phyloP scores from a whole-genome alignment of 1,140 invertebrate species.

The Adoxophyes honmai region DNA sequence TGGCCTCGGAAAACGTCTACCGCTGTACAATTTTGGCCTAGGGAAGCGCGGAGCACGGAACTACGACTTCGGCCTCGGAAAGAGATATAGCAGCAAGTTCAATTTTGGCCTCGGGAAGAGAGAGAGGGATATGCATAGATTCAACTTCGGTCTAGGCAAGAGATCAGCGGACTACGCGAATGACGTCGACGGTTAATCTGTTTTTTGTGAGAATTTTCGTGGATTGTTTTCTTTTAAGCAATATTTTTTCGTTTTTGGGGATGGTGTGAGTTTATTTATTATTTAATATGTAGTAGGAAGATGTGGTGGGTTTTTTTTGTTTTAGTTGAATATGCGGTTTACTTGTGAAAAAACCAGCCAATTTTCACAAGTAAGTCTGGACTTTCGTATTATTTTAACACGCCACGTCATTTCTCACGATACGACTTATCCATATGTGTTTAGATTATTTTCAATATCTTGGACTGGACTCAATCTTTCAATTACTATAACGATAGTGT shows the following conservation, averaged over 20 bases:
- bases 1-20: constrained; percentile 61
- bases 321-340: constrained; percentile 19
- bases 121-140: constrained; percentile 58
- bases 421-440: constrained; percentile 27
- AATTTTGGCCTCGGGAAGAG: constrained; percentile 66
- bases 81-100: constrained; percentile 62
- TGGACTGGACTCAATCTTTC: constrained; percentile 15
- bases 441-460: constrained; percentile 22
- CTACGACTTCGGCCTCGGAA: constrained; percentile 68
- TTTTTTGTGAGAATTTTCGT: constrained; percentile 39
- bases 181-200: constrained; percentile 50
- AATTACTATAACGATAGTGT: constrained; percentile 7
- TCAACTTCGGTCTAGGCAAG: constrained; percentile 67
- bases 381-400: not conserved
- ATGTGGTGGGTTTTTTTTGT: not conserved
- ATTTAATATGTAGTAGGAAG: not conserved
- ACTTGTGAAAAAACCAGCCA: constrained; percentile 44
- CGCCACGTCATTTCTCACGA: constrained; percentile 24
- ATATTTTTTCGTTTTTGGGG: not conserved
- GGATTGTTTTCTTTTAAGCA: constrained; percentile 18
- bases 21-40: constrained; percentile 63
- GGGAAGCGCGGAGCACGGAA: constrained; percentile 56
- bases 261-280: not conserved
- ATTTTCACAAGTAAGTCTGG: constrained; percentile 37
- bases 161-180: constrained; percentile 45